Evolutionary conservation across 2,797 vertebrate genomes (phyloP).

Genomic region (Tragopan temminckii): DNA sequence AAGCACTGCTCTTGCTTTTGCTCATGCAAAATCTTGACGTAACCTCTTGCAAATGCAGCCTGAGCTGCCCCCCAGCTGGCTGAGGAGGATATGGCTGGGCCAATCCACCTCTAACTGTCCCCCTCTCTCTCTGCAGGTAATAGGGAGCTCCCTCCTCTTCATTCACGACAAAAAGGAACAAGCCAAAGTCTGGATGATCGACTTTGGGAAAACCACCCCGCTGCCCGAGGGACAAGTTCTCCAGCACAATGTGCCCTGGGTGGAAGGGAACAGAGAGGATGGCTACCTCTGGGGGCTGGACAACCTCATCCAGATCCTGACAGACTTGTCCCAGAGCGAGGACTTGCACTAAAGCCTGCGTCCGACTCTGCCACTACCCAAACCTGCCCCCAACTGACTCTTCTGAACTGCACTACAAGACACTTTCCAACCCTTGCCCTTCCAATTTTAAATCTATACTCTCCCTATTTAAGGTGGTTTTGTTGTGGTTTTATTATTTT

Average conservation of each 20-base stretch:
- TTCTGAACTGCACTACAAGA: slow-evolving; percentile 81
- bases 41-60: neutral
- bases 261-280: slow-evolving; percentile 96
- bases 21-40: neutral
- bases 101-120: neutral
- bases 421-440: slow-evolving; percentile 69
- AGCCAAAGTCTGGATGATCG: slow-evolving; percentile 99
- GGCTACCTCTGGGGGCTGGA: slow-evolving; percentile 95
- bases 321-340: slow-evolving; percentile 80
- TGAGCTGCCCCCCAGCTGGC: neutral
- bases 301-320: slow-evolving; percentile 93
- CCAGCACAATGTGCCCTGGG: slow-evolving; percentile 89
- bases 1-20: neutral
- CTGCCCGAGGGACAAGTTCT: slow-evolving; percentile 92
- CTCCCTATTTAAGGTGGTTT: slow-evolving; percentile 74
- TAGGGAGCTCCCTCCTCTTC: slow-evolving; percentile 97
- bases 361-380: slow-evolving; percentile 24
- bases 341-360: slow-evolving; percentile 71
- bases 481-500: slow-evolving; percentile 29
- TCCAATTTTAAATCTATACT: slow-evolving; percentile 51
- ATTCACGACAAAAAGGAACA: slow-evolving; percentile 94
- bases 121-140: slow-evolving; percentile 86
- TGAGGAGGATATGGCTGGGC: neutral
- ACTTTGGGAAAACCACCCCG: slow-evolving; percentile 97
- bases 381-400: slow-evolving; percentile 66